Evolutionary conservation across 2,797 vertebrate genomes (phyloP).

Genomic region (Etheostoma nigrum): DNA sequence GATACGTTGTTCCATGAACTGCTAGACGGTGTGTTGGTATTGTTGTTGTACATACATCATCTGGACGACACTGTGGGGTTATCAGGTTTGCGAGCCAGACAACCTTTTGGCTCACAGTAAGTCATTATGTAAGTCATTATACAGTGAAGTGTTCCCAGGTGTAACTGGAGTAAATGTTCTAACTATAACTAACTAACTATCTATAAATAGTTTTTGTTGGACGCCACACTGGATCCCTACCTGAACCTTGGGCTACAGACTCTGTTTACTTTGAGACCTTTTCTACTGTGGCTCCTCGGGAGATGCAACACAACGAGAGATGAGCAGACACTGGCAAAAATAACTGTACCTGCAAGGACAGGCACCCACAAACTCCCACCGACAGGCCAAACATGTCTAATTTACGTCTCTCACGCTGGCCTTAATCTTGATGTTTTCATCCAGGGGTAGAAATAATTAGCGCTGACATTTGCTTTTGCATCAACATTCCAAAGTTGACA

Average conservation of each 20-base stretch:
- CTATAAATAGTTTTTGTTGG: constrained; percentile 44
- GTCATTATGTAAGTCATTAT: constrained; percentile 27
- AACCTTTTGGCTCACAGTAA: constrained; percentile 34
- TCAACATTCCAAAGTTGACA: constrained; percentile 70
- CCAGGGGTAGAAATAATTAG: constrained; percentile 63
- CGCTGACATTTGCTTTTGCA: constrained; percentile 69
- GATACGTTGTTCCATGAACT: not conserved
- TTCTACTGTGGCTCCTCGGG: constrained; percentile 19
- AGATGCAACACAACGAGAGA: constrained; percentile 29
- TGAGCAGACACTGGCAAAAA: constrained; percentile 27
- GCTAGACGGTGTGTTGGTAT: not conserved
- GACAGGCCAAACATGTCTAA: constrained; percentile 50
- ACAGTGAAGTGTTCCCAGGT: constrained; percentile 49
- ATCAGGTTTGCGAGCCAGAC: constrained; percentile 31
- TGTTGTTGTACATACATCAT: constrained; percentile 22
- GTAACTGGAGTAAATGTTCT: constrained; percentile 37
- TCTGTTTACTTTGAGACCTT: constrained; percentile 40
- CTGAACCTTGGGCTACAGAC: constrained; percentile 17
- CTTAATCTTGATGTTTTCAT: constrained; percentile 41
- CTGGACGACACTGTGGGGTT: constrained; percentile 21
- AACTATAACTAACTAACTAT: too few species aligned
- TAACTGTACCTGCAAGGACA: not conserved
- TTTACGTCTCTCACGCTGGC: constrained; percentile 63
- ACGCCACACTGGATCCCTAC: constrained; percentile 13
- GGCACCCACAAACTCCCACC: constrained; percentile 19